These are phyloP conservation scores for Thysanoteuthis rhombus DNA, from an alignment of 2,888 invertebrate genomes.

Conservation along the genomic window DNA sequence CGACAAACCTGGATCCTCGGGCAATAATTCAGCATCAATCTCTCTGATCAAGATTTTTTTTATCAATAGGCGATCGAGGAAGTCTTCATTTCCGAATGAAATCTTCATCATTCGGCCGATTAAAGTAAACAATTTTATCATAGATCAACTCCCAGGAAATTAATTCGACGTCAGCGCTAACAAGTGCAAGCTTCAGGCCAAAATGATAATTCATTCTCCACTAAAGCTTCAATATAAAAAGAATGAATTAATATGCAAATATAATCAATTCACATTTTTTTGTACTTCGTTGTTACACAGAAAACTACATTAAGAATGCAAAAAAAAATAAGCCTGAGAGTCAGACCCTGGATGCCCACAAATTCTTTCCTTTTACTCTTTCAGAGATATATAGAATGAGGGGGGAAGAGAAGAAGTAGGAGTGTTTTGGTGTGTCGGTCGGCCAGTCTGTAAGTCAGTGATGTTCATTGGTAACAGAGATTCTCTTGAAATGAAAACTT, in stretches of 20 bases:
- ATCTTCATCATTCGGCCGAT: not conserved
- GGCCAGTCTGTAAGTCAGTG: too few species aligned
- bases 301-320: too few species aligned
- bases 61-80: not conserved
- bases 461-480: too few species aligned
- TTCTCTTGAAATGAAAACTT: too few species aligned
- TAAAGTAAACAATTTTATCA: not conserved
- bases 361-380: too few species aligned
- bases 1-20: not conserved
- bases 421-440: too few species aligned
- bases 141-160: not conserved
- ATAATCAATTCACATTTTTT: not conserved
- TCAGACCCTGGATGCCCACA: too few species aligned
- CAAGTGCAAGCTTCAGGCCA: not conserved
- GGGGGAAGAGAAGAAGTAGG: too few species aligned
- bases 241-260: not conserved
- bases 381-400: too few species aligned
- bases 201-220: not conserved
- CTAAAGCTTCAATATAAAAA: not conserved
- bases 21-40: not conserved
- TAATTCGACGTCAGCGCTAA: not conserved
- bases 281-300: not conserved
- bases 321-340: too few species aligned
- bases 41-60: not conserved
- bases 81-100: not conserved